phyloP scores from a whole-genome alignment of 2,113 vertebrate species.

The Syngnathus typhle region DNA sequence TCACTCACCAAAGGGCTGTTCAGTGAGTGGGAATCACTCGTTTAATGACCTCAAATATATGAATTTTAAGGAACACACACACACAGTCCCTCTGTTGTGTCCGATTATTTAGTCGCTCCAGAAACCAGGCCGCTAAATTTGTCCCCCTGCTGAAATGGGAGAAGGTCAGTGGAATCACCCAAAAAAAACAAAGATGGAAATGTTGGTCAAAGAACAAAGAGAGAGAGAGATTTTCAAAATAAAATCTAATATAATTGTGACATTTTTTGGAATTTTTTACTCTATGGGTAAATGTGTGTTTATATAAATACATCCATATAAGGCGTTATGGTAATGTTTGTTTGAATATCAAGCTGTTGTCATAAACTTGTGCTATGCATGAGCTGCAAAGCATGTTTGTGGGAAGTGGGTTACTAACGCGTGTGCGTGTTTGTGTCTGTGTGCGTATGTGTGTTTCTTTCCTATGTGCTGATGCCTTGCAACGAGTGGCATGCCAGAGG shows the following conservation, averaged over 20 bases:
- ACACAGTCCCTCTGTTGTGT: conserved; percentile 56
- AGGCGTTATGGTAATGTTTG: neutral
- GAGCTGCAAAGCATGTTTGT: conserved; percentile 43
- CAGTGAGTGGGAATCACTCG: too few species aligned
- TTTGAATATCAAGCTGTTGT: conserved; percentile 27
- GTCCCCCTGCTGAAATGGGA: conserved; percentile 63
- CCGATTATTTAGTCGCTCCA: conserved; percentile 66
- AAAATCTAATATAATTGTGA: neutral
- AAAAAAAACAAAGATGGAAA: conserved; percentile 52
- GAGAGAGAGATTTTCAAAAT: conserved; percentile 1
- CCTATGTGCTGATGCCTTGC: conserved; percentile 31
- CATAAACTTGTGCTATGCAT: conserved; percentile 19
- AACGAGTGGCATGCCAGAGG: conserved; percentile 59
- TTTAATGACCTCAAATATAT: too few species aligned
- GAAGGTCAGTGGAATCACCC: conserved; percentile 66
- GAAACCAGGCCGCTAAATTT: conserved; percentile 69
- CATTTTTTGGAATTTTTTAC: neutral
- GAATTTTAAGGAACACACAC: conserved; percentile 2
- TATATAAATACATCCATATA: neutral
- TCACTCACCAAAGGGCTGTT: too few species aligned
- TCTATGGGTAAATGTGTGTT: too few species aligned
- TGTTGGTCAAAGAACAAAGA: conserved; percentile 23
- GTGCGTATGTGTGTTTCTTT: conserved; percentile 21
- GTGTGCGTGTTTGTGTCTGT: conserved; percentile 25
- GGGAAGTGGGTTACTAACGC: conserved; percentile 53